Percentiles rank a stretch among this genome's conserved stretches.
Conservation (phyloP, 2,797 vertebrate genomes). For the Acrocephalus scirpaceus region DNA sequence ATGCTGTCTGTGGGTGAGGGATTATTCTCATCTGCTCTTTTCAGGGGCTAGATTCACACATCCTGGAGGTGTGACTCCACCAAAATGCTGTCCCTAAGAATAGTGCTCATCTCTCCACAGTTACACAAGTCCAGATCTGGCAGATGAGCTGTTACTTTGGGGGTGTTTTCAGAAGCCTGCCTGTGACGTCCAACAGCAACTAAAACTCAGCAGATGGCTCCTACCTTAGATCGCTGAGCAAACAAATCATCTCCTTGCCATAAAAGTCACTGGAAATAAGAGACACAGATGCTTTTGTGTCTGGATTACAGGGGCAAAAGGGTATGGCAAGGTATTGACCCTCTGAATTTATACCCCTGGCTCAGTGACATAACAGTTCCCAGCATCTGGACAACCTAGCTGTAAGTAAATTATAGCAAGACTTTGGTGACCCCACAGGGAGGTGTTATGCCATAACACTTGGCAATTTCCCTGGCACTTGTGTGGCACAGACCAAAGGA, state of each 20-base stretch:
- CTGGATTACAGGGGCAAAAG: background rate
- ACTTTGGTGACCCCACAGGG: background rate
- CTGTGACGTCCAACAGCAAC: background rate
- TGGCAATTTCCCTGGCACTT: background rate
- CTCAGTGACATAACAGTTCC: background rate
- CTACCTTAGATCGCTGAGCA: conserved; percentile 38
- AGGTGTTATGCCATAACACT: background rate
- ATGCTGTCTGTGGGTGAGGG: background rate
- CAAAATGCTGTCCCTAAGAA: conserved; percentile 58
- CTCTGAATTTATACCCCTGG: background rate
- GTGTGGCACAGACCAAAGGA: background rate
- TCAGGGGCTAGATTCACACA: conserved; percentile 57
- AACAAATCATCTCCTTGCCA: background rate
- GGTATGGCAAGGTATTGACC: background rate
- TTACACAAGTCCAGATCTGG: conserved; percentile 55
- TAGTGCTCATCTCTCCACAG: conserved; percentile 28
- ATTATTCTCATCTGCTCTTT: conserved; percentile 67
- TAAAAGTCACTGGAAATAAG: background rate
- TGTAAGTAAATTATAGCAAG: background rate
- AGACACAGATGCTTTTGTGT: background rate
- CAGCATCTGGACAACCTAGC: background rate
- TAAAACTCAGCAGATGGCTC: conserved; percentile 53
- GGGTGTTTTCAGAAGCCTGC: conserved; percentile 48
- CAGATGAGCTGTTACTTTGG: conserved; percentile 34
- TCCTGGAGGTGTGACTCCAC: conserved; percentile 44